Conservation (phyloP, 2,113 vertebrate genomes). For the Heterotilapia buettikoferi region DNA sequence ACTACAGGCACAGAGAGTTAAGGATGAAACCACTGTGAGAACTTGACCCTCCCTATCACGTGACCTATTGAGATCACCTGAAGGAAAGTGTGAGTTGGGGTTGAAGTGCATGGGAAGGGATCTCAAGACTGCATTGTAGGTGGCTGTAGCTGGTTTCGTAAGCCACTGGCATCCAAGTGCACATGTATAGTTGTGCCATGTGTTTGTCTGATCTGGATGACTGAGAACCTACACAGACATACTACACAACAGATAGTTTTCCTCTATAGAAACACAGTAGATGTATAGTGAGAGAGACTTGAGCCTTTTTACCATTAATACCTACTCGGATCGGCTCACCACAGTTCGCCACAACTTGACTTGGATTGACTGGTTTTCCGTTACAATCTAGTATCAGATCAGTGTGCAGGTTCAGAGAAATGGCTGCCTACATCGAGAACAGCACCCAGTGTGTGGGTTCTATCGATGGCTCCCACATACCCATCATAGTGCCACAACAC, state of each 20-base stretch:
- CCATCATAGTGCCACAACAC: not conserved
- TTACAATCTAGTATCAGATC: not conserved
- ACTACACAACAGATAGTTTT: not conserved
- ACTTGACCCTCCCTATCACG: not conserved
- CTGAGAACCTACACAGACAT: not conserved
- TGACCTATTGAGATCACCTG: not conserved
- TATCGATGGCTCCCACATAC: not conserved
- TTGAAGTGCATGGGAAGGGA: not conserved
- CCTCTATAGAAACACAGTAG: not conserved
- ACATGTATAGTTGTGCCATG: not conserved
- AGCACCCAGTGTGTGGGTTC: not conserved
- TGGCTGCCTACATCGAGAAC: not conserved
- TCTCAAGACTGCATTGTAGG: not conserved
- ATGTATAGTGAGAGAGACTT: not conserved
- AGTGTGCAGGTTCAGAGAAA: not conserved
- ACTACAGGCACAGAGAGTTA: not conserved
- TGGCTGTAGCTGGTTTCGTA: not conserved
- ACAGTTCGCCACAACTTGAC: rapidly evolving
- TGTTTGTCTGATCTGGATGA: not conserved
- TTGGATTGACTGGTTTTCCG: not conserved
- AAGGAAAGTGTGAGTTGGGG: not conserved
- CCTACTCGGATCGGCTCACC: not conserved
- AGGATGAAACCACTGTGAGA: not conserved
- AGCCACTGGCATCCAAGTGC: not conserved
- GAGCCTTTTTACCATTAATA: not conserved